Percentiles rank a stretch among this genome's conserved stretches.
phyloP scores from a whole-genome alignment of 1,140 invertebrate species.

The Anthonomus grandis region DNA sequence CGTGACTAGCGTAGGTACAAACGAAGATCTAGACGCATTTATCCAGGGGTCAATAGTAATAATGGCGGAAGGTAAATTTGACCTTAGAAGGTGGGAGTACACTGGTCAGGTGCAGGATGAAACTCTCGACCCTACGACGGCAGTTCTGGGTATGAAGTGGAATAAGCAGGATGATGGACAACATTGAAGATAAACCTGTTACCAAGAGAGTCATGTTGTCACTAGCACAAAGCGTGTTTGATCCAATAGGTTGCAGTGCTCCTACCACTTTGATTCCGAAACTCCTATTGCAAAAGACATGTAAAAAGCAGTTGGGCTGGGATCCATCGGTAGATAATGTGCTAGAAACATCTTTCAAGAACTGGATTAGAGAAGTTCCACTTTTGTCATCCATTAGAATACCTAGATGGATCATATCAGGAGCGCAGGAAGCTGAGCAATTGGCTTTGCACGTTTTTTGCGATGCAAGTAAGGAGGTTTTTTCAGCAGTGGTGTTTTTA shows the following conservation, averaged over 20 bases:
- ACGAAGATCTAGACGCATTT: not conserved
- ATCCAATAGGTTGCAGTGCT: constrained; percentile 7
- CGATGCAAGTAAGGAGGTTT: too few species aligned
- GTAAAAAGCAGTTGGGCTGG: constrained; percentile 13
- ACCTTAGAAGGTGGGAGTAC: constrained; percentile 35
- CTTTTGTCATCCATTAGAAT: too few species aligned
- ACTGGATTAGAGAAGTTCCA: too few species aligned
- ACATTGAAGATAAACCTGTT: constrained; percentile 3
- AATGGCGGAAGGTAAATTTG: constrained; percentile 28
- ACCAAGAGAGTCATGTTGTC: constrained; percentile 13
- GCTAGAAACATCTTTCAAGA: too few species aligned
- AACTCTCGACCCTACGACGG: not conserved
- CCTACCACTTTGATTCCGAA: constrained; percentile 12
- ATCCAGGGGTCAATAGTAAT: constrained; percentile 13
- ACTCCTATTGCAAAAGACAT: constrained; percentile 13
- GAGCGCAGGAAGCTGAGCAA: not conserved
- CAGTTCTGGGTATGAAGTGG: constrained; percentile 6
- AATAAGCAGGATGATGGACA: not conserved
- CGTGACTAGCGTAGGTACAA: too few species aligned
- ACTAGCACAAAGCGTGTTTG: constrained; percentile 7
- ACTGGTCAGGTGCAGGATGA: not conserved
- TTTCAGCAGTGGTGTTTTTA: too few species aligned
- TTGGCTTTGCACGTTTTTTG: too few species aligned
- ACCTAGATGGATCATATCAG: not conserved
- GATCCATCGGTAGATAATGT: constrained; percentile 13